A percentile compares a stretch with the other conserved stretches of the same genome.
Evolutionary conservation across 2,797 vertebrate species (phyloP).

Genomic region (Clamator glandarius): DNA sequence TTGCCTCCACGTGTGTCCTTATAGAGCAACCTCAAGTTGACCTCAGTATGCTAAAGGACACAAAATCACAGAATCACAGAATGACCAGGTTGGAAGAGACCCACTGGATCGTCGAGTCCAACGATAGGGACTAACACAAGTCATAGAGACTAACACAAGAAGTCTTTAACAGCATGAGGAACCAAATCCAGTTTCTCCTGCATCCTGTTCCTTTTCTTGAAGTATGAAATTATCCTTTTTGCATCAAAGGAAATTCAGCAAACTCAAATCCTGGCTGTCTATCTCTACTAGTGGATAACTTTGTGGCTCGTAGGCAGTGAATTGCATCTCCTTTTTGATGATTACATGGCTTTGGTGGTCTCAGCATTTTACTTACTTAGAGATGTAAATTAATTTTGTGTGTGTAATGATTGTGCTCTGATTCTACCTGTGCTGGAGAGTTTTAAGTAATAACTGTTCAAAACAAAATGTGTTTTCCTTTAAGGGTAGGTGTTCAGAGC

Average conservation of each 20-base stretch:
- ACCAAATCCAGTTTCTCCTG: conserved; percentile 7
- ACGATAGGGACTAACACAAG: too few species aligned
- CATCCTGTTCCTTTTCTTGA: conserved; percentile 26
- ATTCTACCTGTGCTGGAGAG: neutral
- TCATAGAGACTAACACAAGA: neutral
- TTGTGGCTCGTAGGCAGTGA: neutral
- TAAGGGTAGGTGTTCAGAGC: neutral
- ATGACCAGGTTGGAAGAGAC: too few species aligned
- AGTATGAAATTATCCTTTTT: conserved; percentile 24
- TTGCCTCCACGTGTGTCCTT: neutral
- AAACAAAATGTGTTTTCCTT: neutral
- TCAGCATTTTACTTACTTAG: conserved; percentile 21
- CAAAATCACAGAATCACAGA: too few species aligned
- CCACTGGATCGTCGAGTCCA: too few species aligned
- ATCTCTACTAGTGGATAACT: neutral
- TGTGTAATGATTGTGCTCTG: neutral
- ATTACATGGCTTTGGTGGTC: conserved; percentile 13
- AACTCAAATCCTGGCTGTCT: conserved; percentile 1
- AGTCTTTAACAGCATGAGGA: neutral
- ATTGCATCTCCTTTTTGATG: conserved; percentile 21
- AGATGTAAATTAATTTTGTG: conserved; percentile 5
- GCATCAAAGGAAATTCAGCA: neutral
- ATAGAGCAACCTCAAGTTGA: neutral
- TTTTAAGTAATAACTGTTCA: neutral
- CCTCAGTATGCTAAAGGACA: neutral